Percentiles rank a stretch among this genome's conserved stretches.
These are phyloP conservation scores for Malacoctenus gilli DNA, from an alignment of 2,797 vertebrate species.

Conservation along the genomic window DNA sequence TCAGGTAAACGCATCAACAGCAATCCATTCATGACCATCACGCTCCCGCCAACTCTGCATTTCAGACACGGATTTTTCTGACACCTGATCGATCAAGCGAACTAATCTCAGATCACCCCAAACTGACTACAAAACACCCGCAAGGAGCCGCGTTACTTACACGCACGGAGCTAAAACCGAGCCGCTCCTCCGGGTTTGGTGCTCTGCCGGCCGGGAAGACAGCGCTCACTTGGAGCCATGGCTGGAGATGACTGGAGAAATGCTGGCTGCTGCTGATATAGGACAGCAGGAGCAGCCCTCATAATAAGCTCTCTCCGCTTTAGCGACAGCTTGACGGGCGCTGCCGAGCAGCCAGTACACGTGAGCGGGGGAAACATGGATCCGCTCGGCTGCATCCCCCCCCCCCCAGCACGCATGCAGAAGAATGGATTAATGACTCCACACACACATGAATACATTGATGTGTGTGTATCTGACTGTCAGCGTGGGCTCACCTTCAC, in stretches of 20 bases:
- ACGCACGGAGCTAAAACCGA: background rate
- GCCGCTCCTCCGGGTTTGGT: background rate
- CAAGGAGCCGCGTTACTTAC: slow-evolving; percentile 41
- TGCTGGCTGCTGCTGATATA: slow-evolving; percentile 40
- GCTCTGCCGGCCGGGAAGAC: slow-evolving; percentile 4
- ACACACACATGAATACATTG: too few species aligned
- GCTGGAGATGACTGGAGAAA: slow-evolving; percentile 29
- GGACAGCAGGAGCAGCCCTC: slow-evolving; percentile 54
- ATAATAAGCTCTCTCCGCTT: slow-evolving; percentile 53
- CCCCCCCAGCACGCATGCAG: background rate
- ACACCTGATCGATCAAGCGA: background rate
- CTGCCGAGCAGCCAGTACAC: slow-evolving; percentile 42
- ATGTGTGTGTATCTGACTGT: too few species aligned
- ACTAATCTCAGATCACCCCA: background rate
- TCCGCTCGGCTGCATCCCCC: slow-evolving; percentile 15
- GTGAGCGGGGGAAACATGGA: slow-evolving; percentile 60
- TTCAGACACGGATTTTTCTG: too few species aligned
- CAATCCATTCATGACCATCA: background rate
- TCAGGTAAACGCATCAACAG: too few species aligned
- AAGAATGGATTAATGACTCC: background rate
- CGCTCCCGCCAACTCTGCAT: background rate
- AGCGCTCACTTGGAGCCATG: slow-evolving; percentile 38
- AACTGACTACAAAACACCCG: slow-evolving; percentile 3
- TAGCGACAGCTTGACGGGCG: slow-evolving; percentile 53
- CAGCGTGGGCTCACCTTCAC: background rate